phyloP scores from a whole-genome alignment of 2,797 vertebrate species.

The Cygnus olor region DNA sequence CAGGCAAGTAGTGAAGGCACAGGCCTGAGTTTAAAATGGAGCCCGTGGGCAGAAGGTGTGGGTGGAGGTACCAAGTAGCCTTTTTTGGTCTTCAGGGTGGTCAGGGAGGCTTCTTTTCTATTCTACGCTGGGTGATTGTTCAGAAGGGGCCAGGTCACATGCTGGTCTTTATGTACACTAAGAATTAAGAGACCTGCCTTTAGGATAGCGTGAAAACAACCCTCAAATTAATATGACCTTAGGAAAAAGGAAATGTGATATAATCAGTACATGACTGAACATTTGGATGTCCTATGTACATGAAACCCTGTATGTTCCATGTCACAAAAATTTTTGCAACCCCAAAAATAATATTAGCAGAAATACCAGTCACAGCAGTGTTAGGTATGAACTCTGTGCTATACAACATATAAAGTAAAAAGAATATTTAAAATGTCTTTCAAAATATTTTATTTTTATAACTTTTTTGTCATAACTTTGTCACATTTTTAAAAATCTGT shows the following conservation, averaged over 20 bases:
- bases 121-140: fast-evolving
- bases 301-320: background rate
- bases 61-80: too few relatives aligned
- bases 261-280: background rate
- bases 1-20: fast-evolving
- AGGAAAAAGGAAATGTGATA: background rate
- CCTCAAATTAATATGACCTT: background rate
- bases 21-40: fast-evolving
- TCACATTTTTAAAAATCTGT: background rate
- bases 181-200: background rate
- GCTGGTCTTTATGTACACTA: fast-evolving
- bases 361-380: background rate
- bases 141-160: fast-evolving
- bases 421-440: background rate
- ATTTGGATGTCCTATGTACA: background rate
- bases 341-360: background rate
- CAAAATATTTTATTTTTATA: background rate
- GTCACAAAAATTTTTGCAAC: background rate
- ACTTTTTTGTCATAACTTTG: background rate
- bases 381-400: background rate
- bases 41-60: fast-evolving
- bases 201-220: background rate
- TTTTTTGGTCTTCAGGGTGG: background rate
- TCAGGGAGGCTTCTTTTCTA: background rate
- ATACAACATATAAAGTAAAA: background rate